Evolutionary conservation across 1,140 invertebrate species (phyloP).

Genomic region (Chrysomallon squamiferum): DNA sequence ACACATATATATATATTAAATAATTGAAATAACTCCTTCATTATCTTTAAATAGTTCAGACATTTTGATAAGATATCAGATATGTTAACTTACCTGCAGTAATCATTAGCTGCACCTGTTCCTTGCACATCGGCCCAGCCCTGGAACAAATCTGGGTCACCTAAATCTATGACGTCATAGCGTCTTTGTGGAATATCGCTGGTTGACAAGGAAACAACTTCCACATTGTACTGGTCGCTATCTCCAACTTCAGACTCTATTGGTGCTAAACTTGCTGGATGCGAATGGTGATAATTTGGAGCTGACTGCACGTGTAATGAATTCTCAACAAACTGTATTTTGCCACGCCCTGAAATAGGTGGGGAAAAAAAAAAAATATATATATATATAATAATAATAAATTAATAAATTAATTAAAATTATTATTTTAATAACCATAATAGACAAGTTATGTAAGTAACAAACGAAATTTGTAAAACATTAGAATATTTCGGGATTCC

Average conservation of each 20-base stretch:
- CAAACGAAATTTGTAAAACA: too few species aligned
- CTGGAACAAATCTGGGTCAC: constrained; percentile 28
- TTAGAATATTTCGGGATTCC: too few species aligned
- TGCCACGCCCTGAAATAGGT: not conserved
- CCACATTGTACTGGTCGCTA: constrained; percentile 18
- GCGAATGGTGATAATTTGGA: not conserved
- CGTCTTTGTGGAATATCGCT: constrained; percentile 26
- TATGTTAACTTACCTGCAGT: constrained; percentile 32
- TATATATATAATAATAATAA: too few species aligned
- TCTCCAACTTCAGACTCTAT: constrained; percentile 28
- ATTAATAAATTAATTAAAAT: too few species aligned
- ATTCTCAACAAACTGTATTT: not conserved
- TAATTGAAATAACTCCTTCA: too few species aligned
- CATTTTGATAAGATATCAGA: not conserved
- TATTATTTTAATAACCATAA: too few species aligned
- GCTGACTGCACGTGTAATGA: not conserved
- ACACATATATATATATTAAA: too few species aligned
- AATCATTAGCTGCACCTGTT: constrained; percentile 43
- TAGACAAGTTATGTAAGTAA: too few species aligned
- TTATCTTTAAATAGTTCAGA: not conserved
- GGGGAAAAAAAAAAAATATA: too few species aligned
- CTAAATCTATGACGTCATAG: constrained; percentile 41
- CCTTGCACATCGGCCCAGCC: constrained; percentile 48
- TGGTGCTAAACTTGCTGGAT: constrained; percentile 9
- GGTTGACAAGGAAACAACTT: constrained; percentile 27